Percentiles rank a stretch among this genome's conserved stretches.
phyloP scores from a whole-genome alignment of 2,888 invertebrate genomes.

The Lingula anatina region DNA sequence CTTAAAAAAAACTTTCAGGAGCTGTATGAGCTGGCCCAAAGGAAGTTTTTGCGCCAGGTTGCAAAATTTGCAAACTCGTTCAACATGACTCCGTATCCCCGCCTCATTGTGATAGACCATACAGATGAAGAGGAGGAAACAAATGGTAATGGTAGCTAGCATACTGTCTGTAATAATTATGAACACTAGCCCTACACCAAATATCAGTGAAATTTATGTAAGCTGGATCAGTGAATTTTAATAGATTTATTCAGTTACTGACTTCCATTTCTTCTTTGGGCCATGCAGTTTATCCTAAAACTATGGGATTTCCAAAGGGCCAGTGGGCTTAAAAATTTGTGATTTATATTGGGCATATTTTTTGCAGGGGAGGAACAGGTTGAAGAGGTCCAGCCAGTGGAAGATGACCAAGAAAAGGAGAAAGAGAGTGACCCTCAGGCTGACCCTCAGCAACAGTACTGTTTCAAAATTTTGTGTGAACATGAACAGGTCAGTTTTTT shows the following conservation, averaged over 20 bases:
- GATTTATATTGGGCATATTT: not conserved
- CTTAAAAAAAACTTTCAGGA: too few species aligned
- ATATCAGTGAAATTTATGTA: too few species aligned
- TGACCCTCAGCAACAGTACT: slow-evolving; percentile 18
- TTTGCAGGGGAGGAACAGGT: not conserved
- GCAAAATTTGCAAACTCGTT: slow-evolving; percentile 29
- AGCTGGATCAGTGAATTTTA: too few species aligned
- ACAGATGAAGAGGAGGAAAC: too few species aligned
- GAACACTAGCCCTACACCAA: too few species aligned
- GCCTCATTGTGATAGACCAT: slow-evolving; percentile 44
- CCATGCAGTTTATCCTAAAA: too few species aligned
- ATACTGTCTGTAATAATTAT: too few species aligned
- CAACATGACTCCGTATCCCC: slow-evolving; percentile 28
- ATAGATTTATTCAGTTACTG: too few species aligned
- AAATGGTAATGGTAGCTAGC: too few species aligned
- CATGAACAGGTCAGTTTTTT: slow-evolving; percentile 36
- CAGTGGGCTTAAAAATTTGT: too few species aligned
- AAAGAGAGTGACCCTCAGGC: slow-evolving; percentile 5
- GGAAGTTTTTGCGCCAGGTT: slow-evolving; percentile 43
- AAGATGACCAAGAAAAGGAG: not conserved
- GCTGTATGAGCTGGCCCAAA: slow-evolving; percentile 42
- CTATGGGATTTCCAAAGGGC: too few species aligned
- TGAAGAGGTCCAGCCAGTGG: not conserved
- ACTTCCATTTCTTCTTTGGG: too few species aligned
- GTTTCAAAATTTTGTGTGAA: slow-evolving; percentile 43